Percentiles rank a stretch among this genome's conserved stretches.
phyloP scores from a whole-genome alignment of 2,113 vertebrate species.

The Oenanthe melanoleuca region DNA sequence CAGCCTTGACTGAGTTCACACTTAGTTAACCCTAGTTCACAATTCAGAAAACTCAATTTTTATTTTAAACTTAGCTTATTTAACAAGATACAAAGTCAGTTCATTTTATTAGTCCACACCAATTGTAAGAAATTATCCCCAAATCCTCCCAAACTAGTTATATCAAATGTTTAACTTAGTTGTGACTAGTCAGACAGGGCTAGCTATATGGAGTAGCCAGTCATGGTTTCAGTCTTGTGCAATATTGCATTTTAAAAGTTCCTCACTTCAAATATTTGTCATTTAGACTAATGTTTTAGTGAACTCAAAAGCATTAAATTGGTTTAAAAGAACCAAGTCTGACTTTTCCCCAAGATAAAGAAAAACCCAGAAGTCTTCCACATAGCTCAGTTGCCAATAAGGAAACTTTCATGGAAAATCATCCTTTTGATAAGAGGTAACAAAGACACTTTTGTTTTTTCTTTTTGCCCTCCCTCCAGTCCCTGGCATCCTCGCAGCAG shows the following conservation, averaged over 20 bases:
- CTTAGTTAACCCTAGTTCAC: not conserved
- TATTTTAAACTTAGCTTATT: not conserved
- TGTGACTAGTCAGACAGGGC: not conserved
- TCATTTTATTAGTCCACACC: not conserved
- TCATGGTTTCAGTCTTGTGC: not conserved
- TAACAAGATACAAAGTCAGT: not conserved
- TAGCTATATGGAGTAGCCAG: not conserved
- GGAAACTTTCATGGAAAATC: not conserved
- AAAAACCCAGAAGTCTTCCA: not conserved
- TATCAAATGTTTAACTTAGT: not conserved
- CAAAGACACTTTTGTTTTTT: not conserved
- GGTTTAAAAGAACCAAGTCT: not conserved
- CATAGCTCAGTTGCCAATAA: not conserved
- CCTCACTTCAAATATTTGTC: not conserved
- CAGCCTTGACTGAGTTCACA: not conserved
- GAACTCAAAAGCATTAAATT: not conserved
- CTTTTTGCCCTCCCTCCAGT: not conserved
- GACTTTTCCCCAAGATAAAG: not conserved
- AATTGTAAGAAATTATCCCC: not conserved
- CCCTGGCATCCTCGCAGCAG: not conserved
- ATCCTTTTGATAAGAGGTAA: not conserved
- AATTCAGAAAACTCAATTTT: not conserved
- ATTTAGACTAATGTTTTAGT: not conserved
- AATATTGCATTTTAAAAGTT: not conserved
- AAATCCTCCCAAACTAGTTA: not conserved